Base-by-base conservation (phyloP, 1,140 invertebrate species). In the Ganaspis sp. region DNA sequence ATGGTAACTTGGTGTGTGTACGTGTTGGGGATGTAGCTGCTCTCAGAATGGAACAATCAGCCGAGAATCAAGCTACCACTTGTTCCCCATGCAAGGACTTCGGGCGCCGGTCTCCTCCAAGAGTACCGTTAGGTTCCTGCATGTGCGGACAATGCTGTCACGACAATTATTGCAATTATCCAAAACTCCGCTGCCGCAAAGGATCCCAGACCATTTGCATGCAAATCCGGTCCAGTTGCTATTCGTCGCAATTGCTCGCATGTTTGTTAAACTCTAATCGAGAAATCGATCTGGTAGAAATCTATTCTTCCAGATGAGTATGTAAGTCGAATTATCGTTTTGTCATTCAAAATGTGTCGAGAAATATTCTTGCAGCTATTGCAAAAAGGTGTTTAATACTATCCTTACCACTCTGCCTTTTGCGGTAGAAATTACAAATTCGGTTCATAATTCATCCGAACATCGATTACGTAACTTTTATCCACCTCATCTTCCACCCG, bases 21-120 rank as follows among this genome's bases (percentile, higher is more conserved):
- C 77, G 82, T 78, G 82, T 81, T 75, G 81, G 81, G 80, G 84
- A 78, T 84, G 70, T 79, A 84, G 75, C 82, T 81, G 83, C 86
- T 86, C 85, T 88, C 83, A 90, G 90, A 91, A 91, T 91, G 86
- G 90, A 91, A 91, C 90, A 91, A 91, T 91, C 90, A 91, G 86
- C 80, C 82, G 87, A 87, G 89, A 91, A 91, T 91, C 90, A 91
- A 90, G 90, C 89, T 86, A 88, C 84, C 89, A 88, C 90, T 91
- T 91, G 90, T 91, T 91, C 87, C 83, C 85, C 82, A 84, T 84
- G 85, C 83, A 81, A 84, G 84, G 81, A 87, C 81, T 76, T 74
- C 81, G 87, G 82, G 83, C 85, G 84, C 49, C 82, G 84, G 76
- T 76, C 83, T 89, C 75, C 89, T 88, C 87, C 78, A 87, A 88